Conservation (phyloP, 2,888 invertebrate species). For the Drosophila anceps region DNA sequence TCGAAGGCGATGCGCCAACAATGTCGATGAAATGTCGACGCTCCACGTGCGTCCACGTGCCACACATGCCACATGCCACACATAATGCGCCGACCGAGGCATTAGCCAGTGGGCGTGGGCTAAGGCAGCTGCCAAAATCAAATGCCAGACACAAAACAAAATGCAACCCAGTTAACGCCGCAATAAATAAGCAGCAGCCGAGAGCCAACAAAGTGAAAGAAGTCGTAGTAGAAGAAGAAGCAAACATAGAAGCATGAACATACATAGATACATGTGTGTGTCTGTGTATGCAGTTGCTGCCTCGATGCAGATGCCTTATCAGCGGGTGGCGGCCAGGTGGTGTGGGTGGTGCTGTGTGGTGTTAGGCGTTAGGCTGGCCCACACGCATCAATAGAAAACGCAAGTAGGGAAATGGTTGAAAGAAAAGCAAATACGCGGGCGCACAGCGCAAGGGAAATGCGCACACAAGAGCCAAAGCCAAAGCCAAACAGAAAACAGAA, state of each 20-base stretch:
- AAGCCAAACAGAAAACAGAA: constrained; percentile 22
- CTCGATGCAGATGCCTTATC: constrained; percentile 38
- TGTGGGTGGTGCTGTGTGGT: background rate
- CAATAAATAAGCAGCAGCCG: constrained; percentile 17
- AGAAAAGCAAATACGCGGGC: constrained; percentile 38
- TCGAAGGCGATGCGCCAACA: constrained; percentile 41
- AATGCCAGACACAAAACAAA: constrained; percentile 48
- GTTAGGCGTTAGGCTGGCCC: background rate
- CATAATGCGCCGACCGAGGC: background rate
- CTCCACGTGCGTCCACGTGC: constrained; percentile 49
- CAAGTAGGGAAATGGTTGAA: constrained; percentile 56
- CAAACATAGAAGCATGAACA: too few species aligned
- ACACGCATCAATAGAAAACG: constrained; percentile 65
- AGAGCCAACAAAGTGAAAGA: background rate
- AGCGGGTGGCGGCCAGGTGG: constrained; percentile 11
- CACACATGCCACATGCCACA: constrained; percentile 24
- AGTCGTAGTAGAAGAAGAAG: background rate
- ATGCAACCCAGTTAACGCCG: constrained; percentile 68
- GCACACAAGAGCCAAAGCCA: constrained; percentile 48
- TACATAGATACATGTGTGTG: too few species aligned
- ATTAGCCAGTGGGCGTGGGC: background rate
- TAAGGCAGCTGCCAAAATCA: constrained; percentile 26
- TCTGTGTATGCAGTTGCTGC: background rate
- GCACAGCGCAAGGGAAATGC: constrained; percentile 31
- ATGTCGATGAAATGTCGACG: constrained; percentile 66